Base-by-base conservation (phyloP, 2,888 invertebrate genomes). In the Drosophila emarginata region DNA sequence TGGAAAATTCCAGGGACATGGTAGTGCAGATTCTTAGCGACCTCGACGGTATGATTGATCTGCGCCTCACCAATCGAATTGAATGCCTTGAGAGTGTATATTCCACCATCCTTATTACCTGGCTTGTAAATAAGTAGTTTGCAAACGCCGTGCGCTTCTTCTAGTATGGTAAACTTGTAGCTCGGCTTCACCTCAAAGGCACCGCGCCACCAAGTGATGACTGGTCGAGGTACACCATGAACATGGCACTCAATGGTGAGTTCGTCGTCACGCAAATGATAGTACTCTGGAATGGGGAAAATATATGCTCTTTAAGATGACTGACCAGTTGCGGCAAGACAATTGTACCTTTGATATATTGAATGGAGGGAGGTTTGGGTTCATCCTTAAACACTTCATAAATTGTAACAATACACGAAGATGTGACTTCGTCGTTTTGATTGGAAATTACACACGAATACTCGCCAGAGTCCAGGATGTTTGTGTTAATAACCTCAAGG, bases 381-480 rank as follows among this genome's bases (percentile, higher is more conserved):
- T 94, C 93, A 18, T 95, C 93, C 90, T 96, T 91, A 81, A 95
- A 95, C 74, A 95, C 94, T 66, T 96, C 95, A 88, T 95, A 95
- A 61, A 97, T 95, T 87, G 95, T 95, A 18, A 97, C 92, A 78
- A 94, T 94, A 52, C 96, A 96, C n/a, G 95, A 94, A 6, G 96
- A 95, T 56, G 93, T 94, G 0, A 94, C 93, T 64, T 94, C 93
- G 32, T 97, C 97, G 83, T 96, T 94, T 68, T 94, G 93, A 90
- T 97, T 97, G 77, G 93, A 93, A 23, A 96, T 96, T 9, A 94
- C 90, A 82, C 95, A 96, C 0, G 94, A 92, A 87, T 95, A 96
- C 87, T 95, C 94, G 14, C 94, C 95, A 2, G 93, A 93, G 89
- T 95, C 95, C 45, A 92, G 90, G 2, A 93, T 94, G 79, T 91